Percentiles rank a stretch among this genome's conserved stretches.
Evolutionary conservation across 2,888 invertebrate species (phyloP).

Genomic region (Netelia melanura): DNA sequence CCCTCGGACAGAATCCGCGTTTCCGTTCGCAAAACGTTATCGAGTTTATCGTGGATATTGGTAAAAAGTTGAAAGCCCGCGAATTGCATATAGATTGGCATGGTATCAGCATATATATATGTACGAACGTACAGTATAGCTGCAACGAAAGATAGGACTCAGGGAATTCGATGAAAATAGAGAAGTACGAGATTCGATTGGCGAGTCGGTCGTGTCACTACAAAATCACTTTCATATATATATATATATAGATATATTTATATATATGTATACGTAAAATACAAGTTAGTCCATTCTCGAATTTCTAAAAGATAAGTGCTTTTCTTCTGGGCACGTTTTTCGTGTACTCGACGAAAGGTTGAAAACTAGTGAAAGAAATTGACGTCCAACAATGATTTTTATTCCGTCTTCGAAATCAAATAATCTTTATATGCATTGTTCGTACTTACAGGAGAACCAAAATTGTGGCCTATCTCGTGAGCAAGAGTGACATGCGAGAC

Average conservation of each 20-base stretch:
- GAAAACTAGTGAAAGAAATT: background rate
- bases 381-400: constrained; percentile 17
- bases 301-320: too few species aligned
- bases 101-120: background rate
- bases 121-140: background rate
- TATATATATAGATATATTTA: background rate
- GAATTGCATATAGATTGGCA: constrained; percentile 39
- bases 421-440: background rate
- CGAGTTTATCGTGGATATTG: constrained; percentile 55
- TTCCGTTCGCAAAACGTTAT: constrained; percentile 50
- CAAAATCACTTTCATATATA: background rate
- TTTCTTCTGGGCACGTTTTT: background rate
- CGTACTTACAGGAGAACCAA: constrained; percentile 95
- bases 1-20: constrained; percentile 2
- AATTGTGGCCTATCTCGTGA: constrained; percentile 99
- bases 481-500: constrained; percentile 99
- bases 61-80: constrained; percentile 47
- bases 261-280: background rate
- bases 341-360: background rate
- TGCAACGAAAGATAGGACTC: constrained; percentile 24
- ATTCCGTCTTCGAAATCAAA: constrained; percentile 7
- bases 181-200: constrained; percentile 43
- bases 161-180: constrained; percentile 40
- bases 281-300: background rate
- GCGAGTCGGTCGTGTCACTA: constrained; percentile 9